Evolutionary conservation across 2,888 invertebrate genomes (phyloP).

Genomic region (Himalopsyche kuldschensis): DNA sequence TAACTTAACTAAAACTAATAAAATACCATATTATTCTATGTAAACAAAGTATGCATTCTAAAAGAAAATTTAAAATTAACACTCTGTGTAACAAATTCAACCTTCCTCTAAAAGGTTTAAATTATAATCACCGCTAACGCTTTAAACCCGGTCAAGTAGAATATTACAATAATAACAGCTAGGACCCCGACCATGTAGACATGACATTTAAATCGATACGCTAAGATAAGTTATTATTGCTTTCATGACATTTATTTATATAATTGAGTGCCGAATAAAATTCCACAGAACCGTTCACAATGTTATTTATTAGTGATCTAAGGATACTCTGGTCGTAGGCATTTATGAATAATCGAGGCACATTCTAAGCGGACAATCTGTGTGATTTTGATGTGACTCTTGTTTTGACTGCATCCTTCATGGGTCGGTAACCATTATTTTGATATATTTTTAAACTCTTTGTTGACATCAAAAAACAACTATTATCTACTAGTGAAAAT

Average conservation of each 20-base stretch:
- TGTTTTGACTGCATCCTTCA: not conserved
- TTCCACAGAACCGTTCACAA: slow-evolving; percentile 25
- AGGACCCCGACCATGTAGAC: slow-evolving; percentile 28
- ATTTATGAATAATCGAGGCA: not conserved
- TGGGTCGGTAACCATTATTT: not conserved
- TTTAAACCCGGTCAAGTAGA: slow-evolving; percentile 14
- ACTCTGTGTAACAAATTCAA: not conserved
- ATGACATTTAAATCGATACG: slow-evolving; percentile 34
- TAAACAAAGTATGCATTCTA: not conserved
- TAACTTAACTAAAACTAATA: too few species aligned
- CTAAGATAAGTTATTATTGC: slow-evolving; percentile 27
- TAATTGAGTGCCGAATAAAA: slow-evolving; percentile 40
- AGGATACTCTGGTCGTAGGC: slow-evolving; percentile 4
- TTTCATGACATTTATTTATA: slow-evolving; percentile 34
- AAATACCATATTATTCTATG: too few species aligned
- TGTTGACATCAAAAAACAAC: too few species aligned
- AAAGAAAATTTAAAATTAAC: not conserved
- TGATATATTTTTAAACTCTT: too few species aligned
- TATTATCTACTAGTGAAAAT: too few species aligned
- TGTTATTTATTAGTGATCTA: slow-evolving; percentile 29
- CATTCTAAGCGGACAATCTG: not conserved
- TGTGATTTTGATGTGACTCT: not conserved
- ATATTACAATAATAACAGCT: slow-evolving; percentile 7
- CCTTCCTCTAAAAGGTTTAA: not conserved
- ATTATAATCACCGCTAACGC: not conserved